Evolutionary conservation across 2,888 invertebrate genomes (phyloP), one percentile per base, ranked within the genome.

Genomic region (Xanthia togata): DNA sequence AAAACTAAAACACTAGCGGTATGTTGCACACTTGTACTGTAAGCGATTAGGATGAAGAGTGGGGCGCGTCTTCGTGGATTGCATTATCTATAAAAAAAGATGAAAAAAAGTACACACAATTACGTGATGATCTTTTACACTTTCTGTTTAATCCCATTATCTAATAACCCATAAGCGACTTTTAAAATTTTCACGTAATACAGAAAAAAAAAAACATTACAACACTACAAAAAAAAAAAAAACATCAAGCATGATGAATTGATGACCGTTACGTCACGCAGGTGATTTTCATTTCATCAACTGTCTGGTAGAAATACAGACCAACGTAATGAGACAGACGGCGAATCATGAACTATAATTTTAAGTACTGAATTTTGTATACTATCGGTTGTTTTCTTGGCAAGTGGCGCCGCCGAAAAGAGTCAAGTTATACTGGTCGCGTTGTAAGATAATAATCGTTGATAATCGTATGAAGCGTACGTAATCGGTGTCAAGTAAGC

Each of bases 401-500:
- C n/a, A 55, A 20, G 23, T 35, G 44, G 41, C 50, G 60, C 70
- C 20, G 14, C 50, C 4, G 20, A 3, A 9, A 62, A 53, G 20
- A 9, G 31, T n/a, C 55, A 69, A 65, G 12, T 55, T 57, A 69
- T 35, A 60, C n/a, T 72, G 62, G 81, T 31, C 11, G 1, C 0
- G 23, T 67, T 67, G 26, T 50, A 50, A 74, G 70, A 84, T 79
- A 76, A 59, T 69, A 76, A 81, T 71, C 63, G 75, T 67, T 35
- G 74, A 72, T 80, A 79, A 81, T 81, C 76, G 76, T 69, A 65
- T 76, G 71, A 73, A 70, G 65, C 62, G 72, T 71, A 73, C 70
- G 62, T 85, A 85, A 82, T 80, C 84, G 72, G 65, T 80, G 79
- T 78, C 81, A 76, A 72, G 78, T 62, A 63, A 62, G 50, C 14